Base-by-base conservation (phyloP, 2,888 invertebrate species). In the Rhagophthalmus giganteus region DNA sequence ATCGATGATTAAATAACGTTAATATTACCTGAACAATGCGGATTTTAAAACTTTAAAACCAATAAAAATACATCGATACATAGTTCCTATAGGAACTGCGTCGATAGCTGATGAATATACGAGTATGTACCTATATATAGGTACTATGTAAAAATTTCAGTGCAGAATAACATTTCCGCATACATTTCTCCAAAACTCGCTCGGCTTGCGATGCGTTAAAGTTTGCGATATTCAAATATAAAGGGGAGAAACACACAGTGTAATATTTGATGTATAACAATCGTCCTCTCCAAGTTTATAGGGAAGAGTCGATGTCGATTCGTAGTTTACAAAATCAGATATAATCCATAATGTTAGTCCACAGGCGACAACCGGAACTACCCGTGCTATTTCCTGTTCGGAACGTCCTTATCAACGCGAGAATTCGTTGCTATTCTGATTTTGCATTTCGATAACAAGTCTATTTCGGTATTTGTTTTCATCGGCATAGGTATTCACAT, bases 331-430 rank as follows among this genome's bases (percentile, higher is more conserved):
- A 48, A 54, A 54, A 58, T 58, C 55, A 63, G 63, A 64, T 63
- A 63, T 60, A 61, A 63, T 64, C 62, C 65, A 64, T 62, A 65
- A 65, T 60, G 60, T 57, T 47, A 54, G 57, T 62, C 61, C 60
- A 59, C 56, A 60, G 64, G 62, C 65, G 63, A 65, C 63, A 66
- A 58, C 59, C 63, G 67, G 64, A 64, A 63, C 63, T 62, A 61
- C 63, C 66, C 60, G 55, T 60, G 62, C 62, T 57, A 61, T 64
- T 62, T 63, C 61, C 62, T 60, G 60, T 63, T 62, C 63, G 62
- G 62, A 62, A 54, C 58, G 57, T 55, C 55, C 59, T 59, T 59
- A 59, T 59, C 59, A 47, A 39, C 47, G 46, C 14, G 40, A 42
- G 41, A 45, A 49, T 54, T 51, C 49, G 54, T 50, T 54, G 51